phyloP scores from a whole-genome alignment of 2,888 invertebrate genomes.

The Rhamnusium bicolor region DNA sequence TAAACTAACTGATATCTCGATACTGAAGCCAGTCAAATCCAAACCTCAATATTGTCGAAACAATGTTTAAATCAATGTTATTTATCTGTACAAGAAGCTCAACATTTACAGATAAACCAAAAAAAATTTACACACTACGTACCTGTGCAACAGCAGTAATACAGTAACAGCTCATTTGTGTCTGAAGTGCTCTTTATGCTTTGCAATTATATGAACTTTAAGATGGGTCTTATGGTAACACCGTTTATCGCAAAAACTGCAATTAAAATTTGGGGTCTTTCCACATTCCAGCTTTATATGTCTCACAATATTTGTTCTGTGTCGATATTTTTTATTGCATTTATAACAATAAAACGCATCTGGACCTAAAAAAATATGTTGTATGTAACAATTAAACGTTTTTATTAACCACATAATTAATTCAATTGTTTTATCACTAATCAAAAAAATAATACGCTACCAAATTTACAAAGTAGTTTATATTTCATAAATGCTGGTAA shows the following conservation, averaged over 20 bases:
- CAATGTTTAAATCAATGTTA: too few relatives aligned
- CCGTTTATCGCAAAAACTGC: slow-evolving; percentile 45
- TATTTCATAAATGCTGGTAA: too few relatives aligned
- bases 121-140: too few relatives aligned
- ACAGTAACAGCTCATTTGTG: neutral
- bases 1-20: too few relatives aligned
- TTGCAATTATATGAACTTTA: neutral
- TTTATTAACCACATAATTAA: neutral
- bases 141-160: neutral
- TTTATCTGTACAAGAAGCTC: too few relatives aligned
- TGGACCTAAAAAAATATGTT: neutral
- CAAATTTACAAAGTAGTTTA: too few relatives aligned
- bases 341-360: neutral
- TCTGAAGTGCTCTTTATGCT: neutral
- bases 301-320: neutral
- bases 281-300: slow-evolving; percentile 10
- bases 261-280: slow-evolving; percentile 1
- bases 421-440: too few relatives aligned
- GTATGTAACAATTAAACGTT: neutral
- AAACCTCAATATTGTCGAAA: too few relatives aligned
- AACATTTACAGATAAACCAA: too few relatives aligned
- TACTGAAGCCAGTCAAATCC: too few relatives aligned
- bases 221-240: slow-evolving; percentile 7
- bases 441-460: too few relatives aligned
- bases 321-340: slow-evolving; percentile 1